Percentiles rank a stretch among this genome's conserved stretches.
Evolutionary conservation across 2,113 vertebrate species (phyloP).

Genomic region (Canis aureus): DNA sequence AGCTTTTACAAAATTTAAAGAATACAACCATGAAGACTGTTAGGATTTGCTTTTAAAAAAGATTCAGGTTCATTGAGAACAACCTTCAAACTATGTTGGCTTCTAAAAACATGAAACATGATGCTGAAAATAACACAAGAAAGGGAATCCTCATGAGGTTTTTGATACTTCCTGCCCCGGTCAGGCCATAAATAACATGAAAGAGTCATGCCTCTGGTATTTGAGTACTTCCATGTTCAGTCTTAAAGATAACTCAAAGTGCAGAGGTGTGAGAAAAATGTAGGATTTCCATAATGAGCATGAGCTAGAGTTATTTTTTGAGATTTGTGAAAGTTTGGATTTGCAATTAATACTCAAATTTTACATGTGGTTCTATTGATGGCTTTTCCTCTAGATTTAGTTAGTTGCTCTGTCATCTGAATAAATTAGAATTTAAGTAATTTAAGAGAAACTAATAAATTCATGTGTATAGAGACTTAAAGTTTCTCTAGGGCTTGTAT

Average conservation of each 20-base stretch:
- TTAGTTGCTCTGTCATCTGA: not conserved
- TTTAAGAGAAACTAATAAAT: not conserved
- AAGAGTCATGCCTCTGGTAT: slow-evolving; percentile 76
- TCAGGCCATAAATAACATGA: slow-evolving; percentile 70
- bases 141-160: slow-evolving; percentile 73
- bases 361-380: not conserved
- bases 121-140: slow-evolving; percentile 67
- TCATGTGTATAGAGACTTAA: not conserved
- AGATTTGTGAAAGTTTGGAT: not conserved
- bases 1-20: not conserved
- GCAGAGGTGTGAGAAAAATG: slow-evolving; percentile 77
- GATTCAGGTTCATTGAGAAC: slow-evolving; percentile 23
- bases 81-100: slow-evolving; percentile 46
- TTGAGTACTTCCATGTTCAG: slow-evolving; percentile 48
- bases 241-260: slow-evolving; percentile 44
- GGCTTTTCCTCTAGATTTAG: not conserved
- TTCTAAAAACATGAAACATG: slow-evolving; percentile 28
- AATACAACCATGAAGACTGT: not conserved
- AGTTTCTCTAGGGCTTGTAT: not conserved
- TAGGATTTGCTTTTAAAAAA: slow-evolving; percentile 6
- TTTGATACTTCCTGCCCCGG: slow-evolving; percentile 76
- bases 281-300: not conserved
- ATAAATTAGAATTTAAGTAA: not conserved
- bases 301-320: not conserved
- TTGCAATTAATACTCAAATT: not conserved